These are phyloP conservation scores for Corythoichthys haematopterus DNA, from an alignment of 2,113 vertebrate species.

Conservation along the genomic window DNA sequence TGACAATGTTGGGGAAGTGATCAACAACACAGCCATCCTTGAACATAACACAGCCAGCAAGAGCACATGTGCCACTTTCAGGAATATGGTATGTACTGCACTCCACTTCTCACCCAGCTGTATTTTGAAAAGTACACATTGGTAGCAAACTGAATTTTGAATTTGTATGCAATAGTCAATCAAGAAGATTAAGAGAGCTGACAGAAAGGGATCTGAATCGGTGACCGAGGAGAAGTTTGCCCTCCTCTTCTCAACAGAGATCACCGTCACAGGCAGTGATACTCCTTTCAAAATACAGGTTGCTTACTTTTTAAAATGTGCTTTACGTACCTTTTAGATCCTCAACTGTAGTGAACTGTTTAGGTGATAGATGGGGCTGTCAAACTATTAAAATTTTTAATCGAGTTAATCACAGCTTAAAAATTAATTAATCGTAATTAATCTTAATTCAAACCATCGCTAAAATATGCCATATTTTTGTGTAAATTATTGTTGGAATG, in stretches of 20 bases:
- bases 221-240: slow-evolving; percentile 98
- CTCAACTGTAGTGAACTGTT: background rate
- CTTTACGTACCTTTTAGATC: background rate
- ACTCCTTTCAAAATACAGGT: slow-evolving; percentile 82
- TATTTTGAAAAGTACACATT: background rate
- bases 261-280: slow-evolving; percentile 76
- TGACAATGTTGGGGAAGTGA: slow-evolving; percentile 88
- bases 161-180: slow-evolving; percentile 74
- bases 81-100: slow-evolving; percentile 82
- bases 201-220: slow-evolving; percentile 90
- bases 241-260: slow-evolving; percentile 81
- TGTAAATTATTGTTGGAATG: too few species aligned
- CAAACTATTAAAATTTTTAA: too few species aligned
- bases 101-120: background rate
- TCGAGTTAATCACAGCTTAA: too few species aligned
- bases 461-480: too few species aligned
- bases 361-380: background rate
- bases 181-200: slow-evolving; percentile 94
- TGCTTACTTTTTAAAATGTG: background rate
- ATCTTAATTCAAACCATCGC: too few species aligned
- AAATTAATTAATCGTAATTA: too few species aligned
- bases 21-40: slow-evolving; percentile 83
- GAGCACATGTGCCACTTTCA: slow-evolving; percentile 86
- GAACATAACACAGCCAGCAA: slow-evolving; percentile 83
- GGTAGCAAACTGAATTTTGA: background rate